Conservation (phyloP, 1,140 invertebrate genomes). For the Mya arenaria region DNA sequence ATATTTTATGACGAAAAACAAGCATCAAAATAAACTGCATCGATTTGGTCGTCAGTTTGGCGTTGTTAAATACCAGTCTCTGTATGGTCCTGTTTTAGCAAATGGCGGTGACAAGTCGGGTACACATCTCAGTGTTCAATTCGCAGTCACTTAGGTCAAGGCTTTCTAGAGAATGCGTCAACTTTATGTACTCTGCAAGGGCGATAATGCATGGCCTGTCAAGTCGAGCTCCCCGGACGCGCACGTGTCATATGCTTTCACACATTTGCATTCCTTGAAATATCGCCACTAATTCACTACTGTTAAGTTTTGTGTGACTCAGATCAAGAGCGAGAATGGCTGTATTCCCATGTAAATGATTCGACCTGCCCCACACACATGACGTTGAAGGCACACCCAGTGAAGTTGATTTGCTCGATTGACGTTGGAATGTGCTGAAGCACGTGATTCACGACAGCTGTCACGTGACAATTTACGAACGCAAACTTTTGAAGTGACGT, state of each 20-base stretch:
- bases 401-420: conserved; percentile 62
- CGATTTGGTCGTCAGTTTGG: conserved; percentile 64
- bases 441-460: conserved; percentile 66
- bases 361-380: conserved; percentile 68
- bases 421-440: conserved; percentile 65
- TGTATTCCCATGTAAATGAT: conserved; percentile 64
- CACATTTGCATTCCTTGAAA: conserved; percentile 70
- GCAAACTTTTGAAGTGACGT: conserved; percentile 56
- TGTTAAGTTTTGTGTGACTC: conserved; percentile 61
- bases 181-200: conserved; percentile 68
- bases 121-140: conserved; percentile 65
- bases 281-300: conserved; percentile 66
- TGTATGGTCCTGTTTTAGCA: conserved; percentile 60
- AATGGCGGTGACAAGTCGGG: conserved; percentile 59
- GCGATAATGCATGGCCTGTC: conserved; percentile 63
- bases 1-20: no score
- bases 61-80: conserved; percentile 61
- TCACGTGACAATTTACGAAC: conserved; percentile 56
- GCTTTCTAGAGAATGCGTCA: conserved; percentile 65
- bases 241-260: conserved; percentile 60
- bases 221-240: conserved; percentile 61
- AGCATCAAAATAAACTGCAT: no score
- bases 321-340: conserved; percentile 63
- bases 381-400: conserved; percentile 66
- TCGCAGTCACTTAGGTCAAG: conserved; percentile 71